These are phyloP conservation scores for Isoperla grammatica DNA, from an alignment of 2,888 invertebrate species.

Conservation along the genomic window DNA sequence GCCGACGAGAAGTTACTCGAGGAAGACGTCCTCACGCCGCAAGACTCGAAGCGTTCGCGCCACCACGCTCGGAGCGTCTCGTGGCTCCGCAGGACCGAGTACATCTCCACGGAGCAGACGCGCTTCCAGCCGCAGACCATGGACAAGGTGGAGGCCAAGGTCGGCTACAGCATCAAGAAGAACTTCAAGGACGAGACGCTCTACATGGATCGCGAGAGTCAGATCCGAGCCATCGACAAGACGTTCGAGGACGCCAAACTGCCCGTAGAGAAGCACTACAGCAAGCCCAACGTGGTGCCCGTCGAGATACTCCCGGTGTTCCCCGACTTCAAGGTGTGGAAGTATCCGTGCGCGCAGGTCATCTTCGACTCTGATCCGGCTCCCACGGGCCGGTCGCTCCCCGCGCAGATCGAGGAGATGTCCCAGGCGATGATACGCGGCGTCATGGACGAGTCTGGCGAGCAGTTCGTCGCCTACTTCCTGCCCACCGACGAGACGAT, in stretches of 20 bases:
- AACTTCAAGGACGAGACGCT: conserved; percentile 82
- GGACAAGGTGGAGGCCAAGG: conserved; percentile 98
- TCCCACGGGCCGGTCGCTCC: conserved; percentile 77
- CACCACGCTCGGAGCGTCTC: conserved; percentile 97
- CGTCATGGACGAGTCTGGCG: conserved; percentile 98
- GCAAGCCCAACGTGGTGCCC: conserved; percentile 90
- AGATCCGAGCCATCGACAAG: conserved; percentile 95
- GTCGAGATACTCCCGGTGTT: conserved; percentile 83
- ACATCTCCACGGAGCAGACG: conserved; percentile 98
- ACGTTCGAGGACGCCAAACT: conserved; percentile 89
- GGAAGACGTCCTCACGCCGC: conserved; percentile 86
- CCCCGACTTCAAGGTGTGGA: conserved; percentile 97
- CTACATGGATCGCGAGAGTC: conserved; percentile 94
- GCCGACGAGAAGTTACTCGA: conserved; percentile 94
- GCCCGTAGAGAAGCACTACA: conserved; percentile 87
- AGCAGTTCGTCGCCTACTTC: conserved; percentile 99
- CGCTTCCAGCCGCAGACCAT: conserved; percentile 93
- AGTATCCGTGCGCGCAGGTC: conserved; percentile 95
- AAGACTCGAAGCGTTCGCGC: conserved; percentile 80
- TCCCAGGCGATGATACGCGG: conserved; percentile 99
- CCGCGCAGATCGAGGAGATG: conserved; percentile 93
- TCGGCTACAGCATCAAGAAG: conserved; percentile 97
- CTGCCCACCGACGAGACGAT: conserved; percentile 91
- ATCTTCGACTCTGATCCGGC: conserved; percentile 99
- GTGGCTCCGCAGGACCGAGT: conserved; percentile 97